Base-by-base conservation (phyloP, 2,113 vertebrate species). In the Panthera tigris region DNA sequence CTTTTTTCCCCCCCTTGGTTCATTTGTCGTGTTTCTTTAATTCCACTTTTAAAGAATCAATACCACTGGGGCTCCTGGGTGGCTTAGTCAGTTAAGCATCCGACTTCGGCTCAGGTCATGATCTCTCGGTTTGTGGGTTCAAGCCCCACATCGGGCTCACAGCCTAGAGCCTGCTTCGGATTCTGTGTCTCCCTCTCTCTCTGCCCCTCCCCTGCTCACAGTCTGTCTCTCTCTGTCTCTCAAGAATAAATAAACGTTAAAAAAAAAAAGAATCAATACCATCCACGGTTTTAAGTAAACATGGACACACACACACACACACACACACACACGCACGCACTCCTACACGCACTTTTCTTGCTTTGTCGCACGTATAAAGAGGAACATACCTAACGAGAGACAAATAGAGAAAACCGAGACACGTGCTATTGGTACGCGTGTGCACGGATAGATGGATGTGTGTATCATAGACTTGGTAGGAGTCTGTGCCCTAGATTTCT, bases 361-460 rank as follows among this genome's bases (percentile, higher is more conserved):
- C 0, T 33, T 63, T 31, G 2, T 61, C 81, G 4, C 61, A 3
- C 14, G 1, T 31, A 13, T 23, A 9, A 66, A 92, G 21, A 66
- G 23, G 33, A n/a, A 33, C 15, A 7, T 23, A 65, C 19, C 19
- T 50, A 45, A 80, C 19, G 13, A 93, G 7, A 78, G 27, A 81
- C 21, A 61, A 36, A 16, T 1, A 25, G 55, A 57, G 48, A 41
- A 87, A 88, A 19, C 1, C 45, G 50, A 65, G 31, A 27, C 33
- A 55, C 11, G 0, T 12, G 8, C 23, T 73, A 13, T 6, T 33
- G 55, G 19, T n/a, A 36, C 0, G 0, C 8, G 5, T 31, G 12
- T 31, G 27, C 1, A 11, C 41, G 8, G 6, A 25, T 1, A 1
- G 0, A 7, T 12, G 4, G 0, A 1, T 12, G 23, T 0, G 9